Percentiles rank a stretch among this genome's conserved stretches.
phyloP scores from a whole-genome alignment of 2,888 invertebrate genomes.

The Balanococcus diminutus region DNA sequence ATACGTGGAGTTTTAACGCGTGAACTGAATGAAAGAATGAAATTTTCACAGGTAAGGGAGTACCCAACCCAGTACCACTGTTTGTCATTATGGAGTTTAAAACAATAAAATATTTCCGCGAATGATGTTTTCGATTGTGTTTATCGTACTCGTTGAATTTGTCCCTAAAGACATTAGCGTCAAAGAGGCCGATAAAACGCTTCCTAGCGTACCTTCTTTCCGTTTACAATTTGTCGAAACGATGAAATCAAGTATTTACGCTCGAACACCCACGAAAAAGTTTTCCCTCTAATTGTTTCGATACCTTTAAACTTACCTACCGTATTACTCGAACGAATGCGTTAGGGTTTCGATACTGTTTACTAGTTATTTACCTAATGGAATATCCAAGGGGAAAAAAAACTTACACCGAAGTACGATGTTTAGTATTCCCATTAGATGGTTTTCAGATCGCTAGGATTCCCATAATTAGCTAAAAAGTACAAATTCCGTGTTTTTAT shows the following conservation, averaged over 20 bases:
- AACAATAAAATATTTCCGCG: conserved; percentile 5
- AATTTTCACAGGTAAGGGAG: background rate
- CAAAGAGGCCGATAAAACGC: background rate
- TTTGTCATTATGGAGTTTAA: background rate
- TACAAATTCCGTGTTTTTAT: too few species aligned
- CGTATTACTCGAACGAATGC: too few species aligned
- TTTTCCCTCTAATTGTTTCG: background rate
- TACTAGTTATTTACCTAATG: too few species aligned
- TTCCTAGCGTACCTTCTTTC: background rate
- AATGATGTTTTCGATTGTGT: background rate
- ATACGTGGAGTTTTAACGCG: background rate
- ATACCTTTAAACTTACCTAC: too few species aligned
- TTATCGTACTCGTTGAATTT: background rate
- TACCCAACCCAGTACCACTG: background rate
- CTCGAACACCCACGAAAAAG: background rate
- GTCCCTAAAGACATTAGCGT: background rate
- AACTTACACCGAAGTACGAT: too few species aligned
- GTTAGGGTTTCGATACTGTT: too few species aligned
- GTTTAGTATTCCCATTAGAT: too few species aligned
- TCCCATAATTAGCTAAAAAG: too few species aligned
- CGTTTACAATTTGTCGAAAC: background rate
- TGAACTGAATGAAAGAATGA: background rate
- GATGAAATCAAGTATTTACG: background rate
- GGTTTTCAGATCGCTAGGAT: too few species aligned
- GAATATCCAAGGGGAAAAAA: too few species aligned